Percentiles rank a stretch among this genome's conserved stretches.
Evolutionary conservation across 2,888 invertebrate genomes (phyloP).

Genomic region (Idaea biselata): DNA sequence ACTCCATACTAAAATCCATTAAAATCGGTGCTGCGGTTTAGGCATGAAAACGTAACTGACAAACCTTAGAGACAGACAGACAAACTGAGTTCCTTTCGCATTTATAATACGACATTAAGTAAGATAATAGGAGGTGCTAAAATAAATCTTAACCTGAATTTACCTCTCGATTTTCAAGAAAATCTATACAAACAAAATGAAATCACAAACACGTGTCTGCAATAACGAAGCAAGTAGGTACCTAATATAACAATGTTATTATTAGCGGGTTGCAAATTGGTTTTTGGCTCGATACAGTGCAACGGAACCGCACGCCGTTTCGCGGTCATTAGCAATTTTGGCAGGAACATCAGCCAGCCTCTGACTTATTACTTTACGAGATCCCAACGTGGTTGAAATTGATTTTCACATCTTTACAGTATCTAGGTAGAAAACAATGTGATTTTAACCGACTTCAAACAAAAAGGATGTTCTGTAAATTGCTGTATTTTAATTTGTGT

Average conservation of each 20-base stretch:
- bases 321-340: slow-evolving; percentile 78
- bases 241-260: slow-evolving; percentile 55
- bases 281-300: slow-evolving; percentile 72
- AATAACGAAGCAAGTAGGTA: slow-evolving; percentile 23
- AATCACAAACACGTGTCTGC: slow-evolving; percentile 3
- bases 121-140: slow-evolving; percentile 15
- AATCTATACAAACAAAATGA: neutral
- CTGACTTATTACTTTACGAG: slow-evolving; percentile 67
- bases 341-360: slow-evolving; percentile 58
- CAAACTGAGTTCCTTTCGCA: too few relatives aligned
- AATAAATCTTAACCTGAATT: slow-evolving; percentile 2
- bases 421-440: neutral
- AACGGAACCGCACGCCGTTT: slow-evolving; percentile 57
- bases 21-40: too few relatives aligned
- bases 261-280: slow-evolving; percentile 72
- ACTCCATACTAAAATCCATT: too few relatives aligned
- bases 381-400: slow-evolving; percentile 38
- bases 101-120: too few relatives aligned
- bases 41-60: too few relatives aligned
- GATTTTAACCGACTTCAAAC: neutral
- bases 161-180: neutral
- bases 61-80: too few relatives aligned
- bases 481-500: too few relatives aligned
- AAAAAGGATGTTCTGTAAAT: too few relatives aligned
- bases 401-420: slow-evolving; percentile 26